These are phyloP conservation scores for Phocides pigmalion DNA, from an alignment of 1,140 invertebrate genomes.

Conservation along the genomic window DNA sequence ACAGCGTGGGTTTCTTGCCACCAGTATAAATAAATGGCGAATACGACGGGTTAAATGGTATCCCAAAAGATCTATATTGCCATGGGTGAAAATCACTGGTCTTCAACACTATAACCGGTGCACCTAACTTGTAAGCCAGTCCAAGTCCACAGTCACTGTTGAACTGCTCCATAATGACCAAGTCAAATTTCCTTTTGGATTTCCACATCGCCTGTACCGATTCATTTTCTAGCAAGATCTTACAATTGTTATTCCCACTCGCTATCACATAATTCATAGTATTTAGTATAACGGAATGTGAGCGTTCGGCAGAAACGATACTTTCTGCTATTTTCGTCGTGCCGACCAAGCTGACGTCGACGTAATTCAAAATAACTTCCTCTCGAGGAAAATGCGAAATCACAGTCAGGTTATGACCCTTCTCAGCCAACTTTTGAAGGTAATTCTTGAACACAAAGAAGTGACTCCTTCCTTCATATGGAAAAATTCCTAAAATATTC, in stretches of 20 bases:
- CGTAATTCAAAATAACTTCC: constrained; percentile 83
- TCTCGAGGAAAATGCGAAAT: constrained; percentile 86
- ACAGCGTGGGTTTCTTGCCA: constrained; percentile 84
- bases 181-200: constrained; percentile 84
- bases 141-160: constrained; percentile 88
- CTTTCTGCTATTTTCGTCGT: constrained; percentile 58
- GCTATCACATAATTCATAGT: constrained; percentile 42
- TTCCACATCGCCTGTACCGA: constrained; percentile 71
- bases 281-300: constrained; percentile 46
- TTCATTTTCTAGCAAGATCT: constrained; percentile 64
- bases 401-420: constrained; percentile 89
- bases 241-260: constrained; percentile 65
- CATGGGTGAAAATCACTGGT: constrained; percentile 85
- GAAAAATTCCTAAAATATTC: constrained; percentile 87
- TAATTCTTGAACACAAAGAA: constrained; percentile 88
- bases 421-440: constrained; percentile 85
- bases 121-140: constrained; percentile 85
- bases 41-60: constrained; percentile 84
- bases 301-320: constrained; percentile 47
- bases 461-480: constrained; percentile 89
- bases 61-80: constrained; percentile 84
- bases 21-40: constrained; percentile 84
- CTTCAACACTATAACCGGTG: constrained; percentile 85
- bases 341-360: constrained; percentile 82
- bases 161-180: constrained; percentile 88